Evolutionary conservation across 2,113 vertebrate species (phyloP), one percentile per base, ranked within the genome.

Genomic region (Andinoacara biseriatus): DNA sequence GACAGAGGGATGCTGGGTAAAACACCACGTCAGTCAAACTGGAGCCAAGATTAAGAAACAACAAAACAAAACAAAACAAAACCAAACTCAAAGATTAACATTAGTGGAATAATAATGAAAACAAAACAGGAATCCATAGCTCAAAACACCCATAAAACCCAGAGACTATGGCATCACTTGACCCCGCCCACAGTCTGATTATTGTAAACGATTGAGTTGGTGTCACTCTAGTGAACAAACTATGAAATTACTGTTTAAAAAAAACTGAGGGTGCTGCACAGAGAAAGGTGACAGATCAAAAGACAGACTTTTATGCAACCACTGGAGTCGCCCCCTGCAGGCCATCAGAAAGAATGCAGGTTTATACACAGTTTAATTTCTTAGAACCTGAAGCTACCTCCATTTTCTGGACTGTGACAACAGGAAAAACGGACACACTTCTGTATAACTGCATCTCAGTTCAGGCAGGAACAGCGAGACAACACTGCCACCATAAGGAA

Each of bases 241-340:
- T 65, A 3, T 24, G n/a, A 43, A 65, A 10, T 26, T 33, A 33
- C 31, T n/a, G n/a, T n/a, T n/a, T n/a, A n/a, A n/a, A n/a, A n/a
- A n/a, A n/a, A n/a, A n/a, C n/a, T n/a, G n/a, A n/a, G n/a, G n/a
- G n/a, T n/a, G n/a, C n/a, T n/a, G n/a, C n/a, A n/a, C n/a, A n/a
- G n/a, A n/a, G 46, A 17, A 17, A 49, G 9, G 46, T 49, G 14
- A 49, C 5, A 15, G 46, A 49, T 49, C 5, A 49, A 17, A 15
- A 17, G 46, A 49, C 15, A 49, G 14, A 49, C 46, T 2, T 49
- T 52, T 0, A 26, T 20, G 8, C 24, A 0, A 0, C 26, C 65
- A 13, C 0, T 7, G 24, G 65, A 49, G 65, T 0, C 24, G 5
- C 43, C 43, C 43, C 65, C 65, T 31, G 22, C 43, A 52, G 65